Percentiles rank a stretch among this genome's conserved stretches.
phyloP scores from a whole-genome alignment of 2,113 vertebrate genomes.

The Crotalus viridis region DNA sequence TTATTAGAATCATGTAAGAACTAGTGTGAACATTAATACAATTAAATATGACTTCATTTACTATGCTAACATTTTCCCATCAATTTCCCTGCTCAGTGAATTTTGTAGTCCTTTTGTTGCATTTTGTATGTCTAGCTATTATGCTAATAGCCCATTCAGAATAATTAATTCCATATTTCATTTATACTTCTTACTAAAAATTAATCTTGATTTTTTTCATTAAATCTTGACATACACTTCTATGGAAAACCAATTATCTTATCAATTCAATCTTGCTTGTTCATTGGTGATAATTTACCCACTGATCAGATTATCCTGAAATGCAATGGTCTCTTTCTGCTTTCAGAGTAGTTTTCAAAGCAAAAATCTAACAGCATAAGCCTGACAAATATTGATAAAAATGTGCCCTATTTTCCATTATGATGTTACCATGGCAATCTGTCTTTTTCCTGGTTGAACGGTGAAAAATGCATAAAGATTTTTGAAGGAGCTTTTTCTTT shows the following conservation, averaged over 20 bases:
- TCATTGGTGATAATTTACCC: conserved; percentile 25
- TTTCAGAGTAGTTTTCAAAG: conserved; percentile 40
- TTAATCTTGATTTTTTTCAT: conserved; percentile 17
- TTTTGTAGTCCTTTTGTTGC: background rate
- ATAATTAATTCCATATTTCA: conserved; percentile 29
- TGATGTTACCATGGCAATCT: conserved; percentile 58
- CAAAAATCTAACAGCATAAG: conserved; percentile 53
- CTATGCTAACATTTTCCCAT: conserved; percentile 1
- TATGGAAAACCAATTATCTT: conserved; percentile 17
- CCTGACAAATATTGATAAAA: conserved; percentile 48
- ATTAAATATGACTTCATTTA: background rate
- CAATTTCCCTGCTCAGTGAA: conserved; percentile 29
- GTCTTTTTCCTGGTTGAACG: conserved; percentile 42
- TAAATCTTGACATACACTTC: background rate
- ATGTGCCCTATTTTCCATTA: conserved; percentile 58
- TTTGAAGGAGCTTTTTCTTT: conserved; percentile 15
- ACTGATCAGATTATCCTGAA: conserved; percentile 24
- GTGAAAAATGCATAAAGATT: conserved; percentile 25
- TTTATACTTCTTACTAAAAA: conserved; percentile 25
- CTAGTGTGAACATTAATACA: background rate
- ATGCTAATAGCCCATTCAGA: conserved; percentile 1
- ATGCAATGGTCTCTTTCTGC: conserved; percentile 27
- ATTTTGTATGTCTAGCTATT: conserved; percentile 35
- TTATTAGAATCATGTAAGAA: background rate
- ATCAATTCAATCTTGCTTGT: background rate